phyloP scores from a whole-genome alignment of 2,888 invertebrate genomes.

The Bombylius major region DNA sequence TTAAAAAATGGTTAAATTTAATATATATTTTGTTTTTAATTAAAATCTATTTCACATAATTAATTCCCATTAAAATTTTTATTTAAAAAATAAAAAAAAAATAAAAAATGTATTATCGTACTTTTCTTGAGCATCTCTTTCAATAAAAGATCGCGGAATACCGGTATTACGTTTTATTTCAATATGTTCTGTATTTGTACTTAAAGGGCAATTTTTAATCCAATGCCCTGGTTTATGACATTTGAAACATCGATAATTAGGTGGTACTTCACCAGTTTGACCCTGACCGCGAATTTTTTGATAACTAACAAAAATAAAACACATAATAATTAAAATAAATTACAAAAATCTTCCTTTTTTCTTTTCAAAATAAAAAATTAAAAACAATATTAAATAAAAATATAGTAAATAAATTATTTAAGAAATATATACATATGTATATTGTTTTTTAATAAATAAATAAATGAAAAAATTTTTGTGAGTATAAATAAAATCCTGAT shows the following conservation, averaged over 20 bases:
- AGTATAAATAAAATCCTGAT: too few relatives aligned
- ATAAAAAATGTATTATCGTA: constrained; percentile 14
- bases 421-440: too few relatives aligned
- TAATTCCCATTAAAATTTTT: not conserved
- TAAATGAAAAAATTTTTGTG: too few relatives aligned
- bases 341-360: too few relatives aligned
- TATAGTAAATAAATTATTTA: too few relatives aligned
- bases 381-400: too few relatives aligned
- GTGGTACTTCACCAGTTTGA: constrained; percentile 79
- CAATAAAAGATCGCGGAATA: constrained; percentile 93
- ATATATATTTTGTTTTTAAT: too few relatives aligned
- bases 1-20: too few relatives aligned
- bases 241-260: constrained; percentile 87
- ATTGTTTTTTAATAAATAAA: too few relatives aligned
- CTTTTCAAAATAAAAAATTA: too few relatives aligned
- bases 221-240: constrained; percentile 94
- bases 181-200: constrained; percentile 40
- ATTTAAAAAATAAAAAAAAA: not conserved
- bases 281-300: constrained; percentile 77
- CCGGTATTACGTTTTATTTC: constrained; percentile 92
- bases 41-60: too few relatives aligned
- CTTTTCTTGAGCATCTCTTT: constrained; percentile 77
- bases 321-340: not conserved
- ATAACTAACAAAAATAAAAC: constrained; percentile 52
- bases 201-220: constrained; percentile 87